These are phyloP conservation scores for Paramormyrops hopkinsi DNA, from an alignment of 2,797 vertebrate species.

Conservation along the genomic window DNA sequence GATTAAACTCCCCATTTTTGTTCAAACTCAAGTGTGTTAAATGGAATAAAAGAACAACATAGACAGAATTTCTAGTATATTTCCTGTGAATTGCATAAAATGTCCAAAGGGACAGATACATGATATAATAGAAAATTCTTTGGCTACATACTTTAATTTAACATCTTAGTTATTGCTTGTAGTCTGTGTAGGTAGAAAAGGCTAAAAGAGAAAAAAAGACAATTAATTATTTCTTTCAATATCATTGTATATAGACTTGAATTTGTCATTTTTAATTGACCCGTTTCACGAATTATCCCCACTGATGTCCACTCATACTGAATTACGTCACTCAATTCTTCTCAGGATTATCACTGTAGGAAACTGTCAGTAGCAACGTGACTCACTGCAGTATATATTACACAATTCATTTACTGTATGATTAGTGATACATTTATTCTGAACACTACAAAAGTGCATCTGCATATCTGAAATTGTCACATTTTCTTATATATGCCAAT, in stretches of 20 bases:
- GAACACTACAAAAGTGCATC: background rate
- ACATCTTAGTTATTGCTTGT: background rate
- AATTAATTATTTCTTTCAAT: background rate
- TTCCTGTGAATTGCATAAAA: background rate
- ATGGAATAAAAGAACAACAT: background rate
- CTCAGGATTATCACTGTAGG: slow-evolving; percentile 34
- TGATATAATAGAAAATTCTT: background rate
- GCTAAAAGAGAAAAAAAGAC: background rate
- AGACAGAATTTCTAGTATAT: background rate
- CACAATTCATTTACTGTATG: slow-evolving; percentile 20
- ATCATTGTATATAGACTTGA: slow-evolving; percentile 21
- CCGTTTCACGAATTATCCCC: slow-evolving; percentile 33
- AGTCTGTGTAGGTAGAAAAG: background rate
- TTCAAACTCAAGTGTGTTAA: background rate
- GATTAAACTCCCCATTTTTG: background rate
- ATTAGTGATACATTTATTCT: background rate
- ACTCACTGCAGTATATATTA: background rate
- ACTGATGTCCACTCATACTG: slow-evolving; percentile 33
- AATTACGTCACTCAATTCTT: slow-evolving; percentile 33
- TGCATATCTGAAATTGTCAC: background rate
- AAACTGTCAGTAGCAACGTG: slow-evolving; percentile 22
- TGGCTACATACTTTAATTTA: background rate
- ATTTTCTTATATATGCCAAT: background rate
- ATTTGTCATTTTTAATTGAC: slow-evolving; percentile 43
- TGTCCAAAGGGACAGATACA: background rate